Evolutionary conservation across 2,888 invertebrate genomes (phyloP), one percentile per base, ranked within the genome.

Genomic region (Rhaphigaster nebulosa): DNA sequence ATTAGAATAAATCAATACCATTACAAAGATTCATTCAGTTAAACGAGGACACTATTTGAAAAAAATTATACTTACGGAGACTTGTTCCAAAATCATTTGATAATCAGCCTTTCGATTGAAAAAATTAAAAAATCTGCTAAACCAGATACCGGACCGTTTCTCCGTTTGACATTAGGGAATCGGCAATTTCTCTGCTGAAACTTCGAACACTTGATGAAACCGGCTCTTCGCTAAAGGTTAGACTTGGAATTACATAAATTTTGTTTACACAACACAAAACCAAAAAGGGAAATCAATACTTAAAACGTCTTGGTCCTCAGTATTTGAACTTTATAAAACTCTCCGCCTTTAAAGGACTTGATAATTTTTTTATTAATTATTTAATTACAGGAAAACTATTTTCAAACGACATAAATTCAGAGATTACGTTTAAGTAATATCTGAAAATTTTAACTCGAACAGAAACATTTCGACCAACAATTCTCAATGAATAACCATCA

Each of bases 251-350:
- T 70, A 34, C 70, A 70, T 70, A 70, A 70, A 70, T 70, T 70
- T 70, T 70, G 70, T 70, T 70, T 34, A 70, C 70, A 70, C 70
- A 70, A 70, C 70, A 34, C 34, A 70, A 34, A 70, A 8, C 70
- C 18, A 70, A 70, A 70, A 70, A 70, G 65, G 38, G 70, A 70
- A 70, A 70, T 34, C 20, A 6, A 2, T 34, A 34, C 70, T 70
- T 65, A 29, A 65, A 34, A 34, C 20, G 70, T 34, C 23, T 18
- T 2, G 34, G 70, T 34, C 34, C 6, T 20, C 18, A 70, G 20
- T 4, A 1, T 20, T 34, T 6, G 20, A 34, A 0, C 0, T 70
- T 70, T 70, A n/a, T 23, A 23, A 2, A 18, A 12, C 5, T n/a
- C 26, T 60, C 60, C 3, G 13, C 10, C n/a, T n/a, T 10, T 56